Conservation (phyloP, 2,888 invertebrate genomes). For the Epiblema foenella region DNA sequence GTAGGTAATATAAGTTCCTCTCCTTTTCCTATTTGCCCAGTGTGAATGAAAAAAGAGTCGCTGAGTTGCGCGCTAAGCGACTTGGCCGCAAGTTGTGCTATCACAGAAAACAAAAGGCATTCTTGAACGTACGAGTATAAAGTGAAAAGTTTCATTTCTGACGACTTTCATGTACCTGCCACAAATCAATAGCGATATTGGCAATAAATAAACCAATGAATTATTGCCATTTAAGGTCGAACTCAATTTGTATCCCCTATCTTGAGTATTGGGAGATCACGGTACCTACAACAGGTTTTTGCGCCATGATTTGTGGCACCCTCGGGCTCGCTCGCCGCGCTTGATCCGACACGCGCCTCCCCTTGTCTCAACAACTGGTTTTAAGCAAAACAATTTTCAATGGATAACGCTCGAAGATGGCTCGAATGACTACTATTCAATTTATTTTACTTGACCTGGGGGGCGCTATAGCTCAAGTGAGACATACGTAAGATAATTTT, state of each 20-base stretch:
- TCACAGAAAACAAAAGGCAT: too few relatives aligned
- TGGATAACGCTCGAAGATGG: constrained; percentile 45
- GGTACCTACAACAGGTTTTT: constrained; percentile 81
- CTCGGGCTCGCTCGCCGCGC: constrained; percentile 68
- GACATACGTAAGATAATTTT: too few relatives aligned
- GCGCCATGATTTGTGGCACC: constrained; percentile 80
- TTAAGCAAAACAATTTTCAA: constrained; percentile 72
- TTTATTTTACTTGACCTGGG: not conserved
- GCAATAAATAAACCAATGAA: constrained; percentile 79
- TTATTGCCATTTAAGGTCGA: constrained; percentile 77
- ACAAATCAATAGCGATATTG: constrained; percentile 57
- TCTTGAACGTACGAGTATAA: not conserved
- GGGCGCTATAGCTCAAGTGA: not conserved
- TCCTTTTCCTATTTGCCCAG: too few relatives aligned
- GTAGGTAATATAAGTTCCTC: too few relatives aligned
- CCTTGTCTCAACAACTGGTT: constrained; percentile 74
- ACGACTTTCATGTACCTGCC: not conserved
- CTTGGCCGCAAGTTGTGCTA: too few relatives aligned
- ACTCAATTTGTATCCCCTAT: constrained; percentile 79
- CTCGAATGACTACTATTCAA: not conserved
- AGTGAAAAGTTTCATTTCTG: not conserved
- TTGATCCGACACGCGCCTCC: constrained; percentile 76
- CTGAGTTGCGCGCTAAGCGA: too few relatives aligned
- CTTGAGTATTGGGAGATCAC: constrained; percentile 73
- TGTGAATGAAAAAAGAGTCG: too few relatives aligned